Percentiles rank a stretch among this genome's conserved stretches.
These are phyloP conservation scores for Heliconius ethilla DNA, from an alignment of 2,888 invertebrate species.

Conservation along the genomic window DNA sequence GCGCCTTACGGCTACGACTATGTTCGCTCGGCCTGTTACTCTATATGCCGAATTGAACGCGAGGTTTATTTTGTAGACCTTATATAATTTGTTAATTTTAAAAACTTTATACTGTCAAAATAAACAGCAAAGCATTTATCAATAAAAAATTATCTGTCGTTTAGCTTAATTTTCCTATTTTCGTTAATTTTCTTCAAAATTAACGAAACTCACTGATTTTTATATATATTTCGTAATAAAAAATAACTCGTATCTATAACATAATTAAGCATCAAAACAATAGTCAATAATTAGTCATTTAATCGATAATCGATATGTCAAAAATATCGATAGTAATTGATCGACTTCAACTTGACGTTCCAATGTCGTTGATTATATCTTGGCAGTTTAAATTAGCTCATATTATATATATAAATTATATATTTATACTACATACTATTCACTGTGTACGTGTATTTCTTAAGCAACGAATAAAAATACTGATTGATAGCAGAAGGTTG, in stretches of 20 bases:
- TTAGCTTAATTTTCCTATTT: too few species aligned
- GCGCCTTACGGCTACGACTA: too few species aligned
- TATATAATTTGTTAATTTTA: too few species aligned
- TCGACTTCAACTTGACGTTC: constrained; percentile 62
- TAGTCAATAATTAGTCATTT: constrained; percentile 31
- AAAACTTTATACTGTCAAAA: too few species aligned
- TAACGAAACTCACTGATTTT: background rate
- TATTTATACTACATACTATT: too few species aligned
- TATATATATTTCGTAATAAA: background rate
- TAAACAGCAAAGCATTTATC: too few species aligned
- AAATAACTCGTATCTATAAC: background rate
- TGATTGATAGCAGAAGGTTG: background rate
- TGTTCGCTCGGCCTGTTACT: too few species aligned
- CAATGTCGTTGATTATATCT: constrained; percentile 77
- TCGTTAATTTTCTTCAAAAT: too few species aligned
- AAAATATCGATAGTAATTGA: constrained; percentile 37
- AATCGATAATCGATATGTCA: constrained; percentile 32
- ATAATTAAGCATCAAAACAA: constrained; percentile 13
- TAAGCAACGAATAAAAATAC: background rate
- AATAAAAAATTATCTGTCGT: too few species aligned
- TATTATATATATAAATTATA: background rate
- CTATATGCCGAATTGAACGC: too few species aligned
- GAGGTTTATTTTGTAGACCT: too few species aligned
- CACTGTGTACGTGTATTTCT: too few species aligned
- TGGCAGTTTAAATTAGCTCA: constrained; percentile 68